These are phyloP conservation scores for Orius insidiosus DNA, from an alignment of 1,140 invertebrate genomes.

Conservation along the genomic window DNA sequence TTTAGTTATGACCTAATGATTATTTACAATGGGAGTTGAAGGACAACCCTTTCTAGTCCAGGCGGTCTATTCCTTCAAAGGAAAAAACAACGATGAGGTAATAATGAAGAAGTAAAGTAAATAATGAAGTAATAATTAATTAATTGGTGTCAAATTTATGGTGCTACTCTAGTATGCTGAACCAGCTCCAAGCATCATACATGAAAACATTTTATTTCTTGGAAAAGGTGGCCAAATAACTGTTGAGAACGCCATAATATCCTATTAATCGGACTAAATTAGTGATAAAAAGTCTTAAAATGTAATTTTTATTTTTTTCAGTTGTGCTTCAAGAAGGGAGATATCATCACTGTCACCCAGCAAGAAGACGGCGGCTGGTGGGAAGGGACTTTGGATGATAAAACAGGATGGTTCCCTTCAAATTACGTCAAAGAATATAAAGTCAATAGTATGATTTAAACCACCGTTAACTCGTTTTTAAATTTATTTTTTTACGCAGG, in stretches of 20 bases:
- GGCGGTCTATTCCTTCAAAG: slow-evolving; percentile 83
- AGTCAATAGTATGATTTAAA: slow-evolving; percentile 22
- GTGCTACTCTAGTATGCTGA: not conserved
- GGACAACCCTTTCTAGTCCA: slow-evolving; percentile 52
- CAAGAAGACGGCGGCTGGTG: slow-evolving; percentile 87
- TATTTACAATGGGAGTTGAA: slow-evolving; percentile 15
- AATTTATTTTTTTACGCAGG: slow-evolving; percentile 9
- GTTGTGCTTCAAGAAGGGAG: slow-evolving; percentile 90
- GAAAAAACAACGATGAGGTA: slow-evolving; percentile 92
- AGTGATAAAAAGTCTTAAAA: too few relatives aligned
- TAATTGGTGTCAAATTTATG: too few relatives aligned
- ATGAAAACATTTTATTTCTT: not conserved
- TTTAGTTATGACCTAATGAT: too few relatives aligned
- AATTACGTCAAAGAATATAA: slow-evolving; percentile 89
- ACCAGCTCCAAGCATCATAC: not conserved
- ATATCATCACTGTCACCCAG: slow-evolving; percentile 90
- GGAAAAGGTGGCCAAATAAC: not conserved
- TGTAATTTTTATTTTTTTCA: slow-evolving; percentile 28
- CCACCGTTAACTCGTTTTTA: too few relatives aligned
- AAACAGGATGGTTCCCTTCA: slow-evolving; percentile 96
- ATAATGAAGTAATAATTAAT: not conserved
- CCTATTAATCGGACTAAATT: not conserved
- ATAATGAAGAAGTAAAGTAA: slow-evolving; percentile 18
- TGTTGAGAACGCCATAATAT: not conserved
- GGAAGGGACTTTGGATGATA: slow-evolving; percentile 88